Evolutionary conservation across 2,113 vertebrate genomes (phyloP), one percentile per base, ranked within the genome.

Genomic region (Zosterops lateralis): DNA sequence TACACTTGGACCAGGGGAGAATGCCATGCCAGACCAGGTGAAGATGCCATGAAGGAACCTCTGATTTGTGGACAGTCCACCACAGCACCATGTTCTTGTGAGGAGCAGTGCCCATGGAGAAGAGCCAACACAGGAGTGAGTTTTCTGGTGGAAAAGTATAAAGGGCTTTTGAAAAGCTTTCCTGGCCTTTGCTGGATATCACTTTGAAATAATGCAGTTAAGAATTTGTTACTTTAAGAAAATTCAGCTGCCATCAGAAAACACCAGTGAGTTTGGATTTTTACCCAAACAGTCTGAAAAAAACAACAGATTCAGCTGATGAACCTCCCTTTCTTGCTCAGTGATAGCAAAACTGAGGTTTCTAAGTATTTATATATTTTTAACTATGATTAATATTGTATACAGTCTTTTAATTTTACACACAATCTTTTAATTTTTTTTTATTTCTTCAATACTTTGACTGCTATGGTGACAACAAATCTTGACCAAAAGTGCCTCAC

Each of bases 11-110:
- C 2, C 9, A 65, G 31, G 29, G 54, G 8, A 73, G 21, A 14
- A 58, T 3, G n/a, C 6, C 54, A 58, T 1, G 0, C 2, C 7
- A 21, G 31, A 29, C 21, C 13, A 83, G 22, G 3, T 48, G 7
- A 20, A 36, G 31, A 17, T 44, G 22, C 17, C n/a, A 10, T 10
- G 42, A 56, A 71, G 25, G 10, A 72, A 13, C 17, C 14, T 57
- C 25, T 25, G 12, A 14, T 20, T 50, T 40, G 19, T 17, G 17
- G n/a, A 31, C 17, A 26, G 29, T 6, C 10, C 19, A 71, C 8
- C 45, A 67, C 45, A 60, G 32, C 14, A 70, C 22, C 34, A 22
- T 7, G 34, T 47, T 36, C 20, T 24, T 48, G 34, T 31, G 25
- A 42, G 65, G 29, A 40, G 17, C 48, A 42, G 34, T 15, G 31